A percentile compares a stretch with the other conserved stretches of the same genome.
Conservation (phyloP, 2,797 vertebrate genomes). For the Fundulus diaphanus region DNA sequence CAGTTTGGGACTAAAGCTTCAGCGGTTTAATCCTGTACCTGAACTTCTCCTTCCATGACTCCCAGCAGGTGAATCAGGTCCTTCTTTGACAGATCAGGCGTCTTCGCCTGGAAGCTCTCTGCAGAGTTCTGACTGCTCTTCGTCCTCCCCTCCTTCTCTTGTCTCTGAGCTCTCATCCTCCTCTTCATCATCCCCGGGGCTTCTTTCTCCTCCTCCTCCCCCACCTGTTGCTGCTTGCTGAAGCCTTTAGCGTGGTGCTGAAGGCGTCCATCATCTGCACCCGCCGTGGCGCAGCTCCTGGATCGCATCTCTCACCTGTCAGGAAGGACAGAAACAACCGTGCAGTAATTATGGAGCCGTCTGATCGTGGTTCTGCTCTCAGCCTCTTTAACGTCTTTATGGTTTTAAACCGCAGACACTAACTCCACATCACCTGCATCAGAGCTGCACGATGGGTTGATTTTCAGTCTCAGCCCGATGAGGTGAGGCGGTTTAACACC, state of each 20-base stretch:
- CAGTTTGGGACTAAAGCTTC: not conserved
- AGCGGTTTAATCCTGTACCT: slow-evolving; percentile 77
- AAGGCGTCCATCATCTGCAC: slow-evolving; percentile 80
- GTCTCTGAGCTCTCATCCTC: slow-evolving; percentile 79
- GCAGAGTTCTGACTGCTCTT: slow-evolving; percentile 79
- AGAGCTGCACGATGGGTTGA: not conserved
- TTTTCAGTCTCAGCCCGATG: not conserved
- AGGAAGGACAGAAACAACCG: not conserved
- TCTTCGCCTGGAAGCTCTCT: slow-evolving; percentile 67
- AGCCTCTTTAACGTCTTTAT: no score
- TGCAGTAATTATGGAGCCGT: not conserved
- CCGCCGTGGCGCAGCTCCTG: slow-evolving; percentile 86
- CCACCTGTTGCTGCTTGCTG: slow-evolving; percentile 70
- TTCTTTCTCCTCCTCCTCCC: slow-evolving; percentile 69
- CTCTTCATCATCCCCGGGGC: slow-evolving; percentile 81
- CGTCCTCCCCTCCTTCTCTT: slow-evolving; percentile 76
- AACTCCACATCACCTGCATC: not conserved
- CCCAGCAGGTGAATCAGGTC: slow-evolving; percentile 91
- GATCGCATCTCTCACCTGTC: slow-evolving; percentile 89
- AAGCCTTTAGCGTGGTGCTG: slow-evolving; percentile 78
- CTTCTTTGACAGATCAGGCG: slow-evolving; percentile 85
- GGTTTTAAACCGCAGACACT: no score
- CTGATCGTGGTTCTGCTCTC: no score
- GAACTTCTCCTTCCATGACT: slow-evolving; percentile 97
- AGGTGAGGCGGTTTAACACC: not conserved